Base-by-base conservation (phyloP, 2,888 invertebrate species). In the Amorpha juglandis region DNA sequence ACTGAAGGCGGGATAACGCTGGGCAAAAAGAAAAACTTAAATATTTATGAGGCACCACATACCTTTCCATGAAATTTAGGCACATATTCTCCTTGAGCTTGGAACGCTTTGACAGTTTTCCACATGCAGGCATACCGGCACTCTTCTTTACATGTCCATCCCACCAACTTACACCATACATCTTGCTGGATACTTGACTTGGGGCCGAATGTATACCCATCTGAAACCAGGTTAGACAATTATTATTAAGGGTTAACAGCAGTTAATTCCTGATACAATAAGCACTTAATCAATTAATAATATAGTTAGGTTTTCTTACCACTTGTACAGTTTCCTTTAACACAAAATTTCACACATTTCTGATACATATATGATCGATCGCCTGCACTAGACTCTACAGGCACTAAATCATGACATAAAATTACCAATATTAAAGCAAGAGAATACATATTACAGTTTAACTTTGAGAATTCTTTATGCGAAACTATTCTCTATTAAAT, bases 51-150 rank as follows among this genome's bases (percentile, higher is more conserved):
- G n/a, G 35, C 27, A 27, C 1, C 33, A 55, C 42, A 62, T 91
- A 98, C 98, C 94, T 98, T 99, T 79, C 99, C 99, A 94, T 97
- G 96, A 89, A 99, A 99, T 84, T 99, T 99, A 4, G 98, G 99
- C 64, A 97, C 94, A n/a, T 90, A 86, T 86, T 95, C 95, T 0
- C 95, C 95, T 71, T 96, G 94, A 67, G 94, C 94, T 53, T 95
- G 83, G 82, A 97, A 98, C 35, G 94, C 95, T n/a, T 95, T 93
- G 0, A 98, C 97, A 0, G 98, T 98, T 67, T 94, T 92, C 99
- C 99, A 99, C 98, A 98, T 99, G 83, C 99, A 99, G 11, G 94
- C 90, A 82, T 99, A 98, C 71, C 95, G 94, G 82, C 99, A 99
- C 80, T 99, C 98, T 78, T 98, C 98, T 7, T 89, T 89, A 85